Percentiles rank a stretch among this genome's conserved stretches.
phyloP scores from a whole-genome alignment of 2,888 invertebrate species.

The Pteria penguin region DNA sequence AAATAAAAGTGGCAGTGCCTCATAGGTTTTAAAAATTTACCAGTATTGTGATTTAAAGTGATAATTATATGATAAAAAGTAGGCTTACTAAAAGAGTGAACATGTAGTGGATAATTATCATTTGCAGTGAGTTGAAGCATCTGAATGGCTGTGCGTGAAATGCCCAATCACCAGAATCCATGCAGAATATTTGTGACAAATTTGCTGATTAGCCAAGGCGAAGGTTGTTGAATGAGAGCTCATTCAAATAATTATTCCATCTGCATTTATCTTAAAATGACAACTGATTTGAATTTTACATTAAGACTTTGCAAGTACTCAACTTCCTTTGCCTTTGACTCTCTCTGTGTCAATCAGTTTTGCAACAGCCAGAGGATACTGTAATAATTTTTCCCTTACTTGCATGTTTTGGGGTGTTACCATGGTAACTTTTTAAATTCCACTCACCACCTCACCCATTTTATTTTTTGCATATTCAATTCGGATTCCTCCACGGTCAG shows the following conservation, averaged over 20 bases:
- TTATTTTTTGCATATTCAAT: slow-evolving; percentile 99
- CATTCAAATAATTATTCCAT: too few species aligned
- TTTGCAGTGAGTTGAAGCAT: not conserved
- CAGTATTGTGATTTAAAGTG: too few species aligned
- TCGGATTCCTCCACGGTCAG: slow-evolving; percentile 97
- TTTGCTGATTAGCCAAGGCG: not conserved
- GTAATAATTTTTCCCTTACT: slow-evolving; percentile 46
- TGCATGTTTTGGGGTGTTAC: slow-evolving; percentile 38
- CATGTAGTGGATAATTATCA: too few species aligned
- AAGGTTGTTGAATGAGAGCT: too few species aligned
- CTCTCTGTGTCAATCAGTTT: too few species aligned
- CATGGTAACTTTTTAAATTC: slow-evolving; percentile 46
- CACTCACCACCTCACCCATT: slow-evolving; percentile 89
- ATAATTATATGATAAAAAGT: too few species aligned
- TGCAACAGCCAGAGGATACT: slow-evolving; percentile 27
- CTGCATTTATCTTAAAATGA: too few species aligned
- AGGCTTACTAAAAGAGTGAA: too few species aligned
- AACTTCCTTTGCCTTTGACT: too few species aligned
- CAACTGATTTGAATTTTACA: too few species aligned
- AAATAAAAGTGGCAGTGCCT: not conserved
- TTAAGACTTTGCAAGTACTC: too few species aligned
- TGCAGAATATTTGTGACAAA: slow-evolving; percentile 47
- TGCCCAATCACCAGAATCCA: slow-evolving; percentile 37
- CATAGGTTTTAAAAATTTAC: not conserved
- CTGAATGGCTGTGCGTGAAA: slow-evolving; percentile 33